Evolutionary conservation across 2,113 vertebrate genomes (phyloP).

Genomic region (Merops nubicus): DNA sequence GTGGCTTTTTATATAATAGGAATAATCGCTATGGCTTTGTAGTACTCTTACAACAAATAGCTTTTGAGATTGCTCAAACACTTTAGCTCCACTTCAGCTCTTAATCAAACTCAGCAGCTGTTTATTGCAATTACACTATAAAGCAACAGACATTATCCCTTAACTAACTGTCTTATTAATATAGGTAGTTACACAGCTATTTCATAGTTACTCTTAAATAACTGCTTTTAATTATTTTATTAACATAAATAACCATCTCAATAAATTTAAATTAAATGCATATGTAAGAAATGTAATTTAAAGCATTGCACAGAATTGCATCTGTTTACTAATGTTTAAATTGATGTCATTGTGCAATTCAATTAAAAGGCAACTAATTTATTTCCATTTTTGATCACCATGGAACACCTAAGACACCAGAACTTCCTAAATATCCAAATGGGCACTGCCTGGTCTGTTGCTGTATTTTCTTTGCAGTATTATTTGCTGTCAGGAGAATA

Average conservation of each 20-base stretch:
- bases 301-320: conserved; percentile 60
- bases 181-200: conserved; percentile 76
- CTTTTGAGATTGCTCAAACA: conserved; percentile 68
- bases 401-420: neutral
- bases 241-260: conserved; percentile 75
- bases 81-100: conserved; percentile 72
- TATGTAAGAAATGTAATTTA: conserved; percentile 58
- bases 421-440: neutral
- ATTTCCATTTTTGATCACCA: neutral
- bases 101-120: conserved; percentile 79
- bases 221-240: conserved; percentile 77
- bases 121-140: conserved; percentile 76
- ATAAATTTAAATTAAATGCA: conserved; percentile 75
- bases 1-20: conserved; percentile 51
- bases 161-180: conserved; percentile 79
- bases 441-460: neutral
- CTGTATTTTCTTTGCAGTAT: neutral
- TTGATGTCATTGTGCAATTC: conserved; percentile 39
- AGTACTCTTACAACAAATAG: conserved; percentile 62
- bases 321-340: conserved; percentile 70
- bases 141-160: conserved; percentile 74
- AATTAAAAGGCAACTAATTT: conserved; percentile 51
- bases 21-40: conserved; percentile 62
- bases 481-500: neutral
- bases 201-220: conserved; percentile 76